phyloP scores from a whole-genome alignment of 2,888 invertebrate genomes.

The Dascillus cervinus region DNA sequence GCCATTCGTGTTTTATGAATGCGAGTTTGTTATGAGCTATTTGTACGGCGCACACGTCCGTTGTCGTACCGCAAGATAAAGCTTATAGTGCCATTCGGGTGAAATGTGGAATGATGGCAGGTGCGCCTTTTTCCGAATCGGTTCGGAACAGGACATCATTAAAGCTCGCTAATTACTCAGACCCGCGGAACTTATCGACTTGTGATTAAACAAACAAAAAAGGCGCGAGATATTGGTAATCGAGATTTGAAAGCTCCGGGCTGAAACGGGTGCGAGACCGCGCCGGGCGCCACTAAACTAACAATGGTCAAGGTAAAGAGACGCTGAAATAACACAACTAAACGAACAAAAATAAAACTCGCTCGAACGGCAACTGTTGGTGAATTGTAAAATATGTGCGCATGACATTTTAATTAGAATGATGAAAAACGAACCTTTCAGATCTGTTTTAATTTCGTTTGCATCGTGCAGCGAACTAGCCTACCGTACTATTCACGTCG shows the following conservation, averaged over 20 bases:
- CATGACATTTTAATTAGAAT: slow-evolving; percentile 40
- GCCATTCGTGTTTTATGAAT: slow-evolving; percentile 43
- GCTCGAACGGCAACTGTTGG: slow-evolving; percentile 22
- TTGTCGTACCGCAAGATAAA: slow-evolving; percentile 39
- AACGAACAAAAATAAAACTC: slow-evolving; percentile 20
- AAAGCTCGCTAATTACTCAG: slow-evolving; percentile 31
- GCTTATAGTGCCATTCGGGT: slow-evolving; percentile 36
- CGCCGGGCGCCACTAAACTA: slow-evolving; percentile 17
- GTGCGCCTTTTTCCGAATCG: slow-evolving; percentile 22
- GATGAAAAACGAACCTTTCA: slow-evolving; percentile 40
- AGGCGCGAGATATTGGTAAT: slow-evolving; percentile 16
- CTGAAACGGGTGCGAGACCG: slow-evolving; percentile 12
- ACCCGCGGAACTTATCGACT: slow-evolving; percentile 28
- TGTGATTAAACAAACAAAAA: slow-evolving; percentile 22
- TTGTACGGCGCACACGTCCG: slow-evolving; percentile 40
- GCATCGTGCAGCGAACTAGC: slow-evolving; percentile 19
- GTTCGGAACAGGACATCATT: slow-evolving; percentile 25
- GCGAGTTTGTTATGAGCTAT: slow-evolving; percentile 30
- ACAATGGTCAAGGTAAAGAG: slow-evolving; percentile 20
- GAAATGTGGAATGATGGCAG: slow-evolving; percentile 35
- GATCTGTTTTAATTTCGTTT: slow-evolving; percentile 38
- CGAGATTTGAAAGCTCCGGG: slow-evolving; percentile 12
- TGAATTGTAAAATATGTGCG: slow-evolving; percentile 37
- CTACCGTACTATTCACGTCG: background rate
- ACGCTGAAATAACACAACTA: slow-evolving; percentile 21